These are phyloP conservation scores for Branchipolynoe longqiensis DNA, from an alignment of 2,888 invertebrate species.

Conservation along the genomic window DNA sequence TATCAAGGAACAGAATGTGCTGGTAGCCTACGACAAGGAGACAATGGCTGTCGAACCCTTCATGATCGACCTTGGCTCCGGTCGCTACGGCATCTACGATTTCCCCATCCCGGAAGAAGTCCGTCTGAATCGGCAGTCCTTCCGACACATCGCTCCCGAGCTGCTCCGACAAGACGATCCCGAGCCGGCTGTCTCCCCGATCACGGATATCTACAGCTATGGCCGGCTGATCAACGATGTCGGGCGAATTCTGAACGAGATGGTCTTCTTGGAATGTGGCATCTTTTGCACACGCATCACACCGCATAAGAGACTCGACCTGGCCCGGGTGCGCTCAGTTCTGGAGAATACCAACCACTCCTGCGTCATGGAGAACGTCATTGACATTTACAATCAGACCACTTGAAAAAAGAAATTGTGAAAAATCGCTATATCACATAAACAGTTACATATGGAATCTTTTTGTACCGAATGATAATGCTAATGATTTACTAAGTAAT, in stretches of 20 bases:
- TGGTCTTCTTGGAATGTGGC: conserved; percentile 30
- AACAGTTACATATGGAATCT: no score
- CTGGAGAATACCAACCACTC: conserved; percentile 17
- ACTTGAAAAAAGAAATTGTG: no score
- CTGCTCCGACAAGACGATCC: not conserved
- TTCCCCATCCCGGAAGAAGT: conserved; percentile 2
- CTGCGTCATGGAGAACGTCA: conserved; percentile 5
- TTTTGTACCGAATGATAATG: no score
- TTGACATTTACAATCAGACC: not conserved
- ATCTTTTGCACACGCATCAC: conserved; percentile 15
- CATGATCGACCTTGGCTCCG: conserved; percentile 32
- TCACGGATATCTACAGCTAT: conserved; percentile 28
- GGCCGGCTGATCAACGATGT: conserved; percentile 17
- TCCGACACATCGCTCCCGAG: conserved; percentile 21
- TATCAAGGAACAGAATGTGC: conserved; percentile 22
- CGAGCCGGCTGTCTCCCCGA: not conserved
- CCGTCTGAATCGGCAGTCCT: not conserved
- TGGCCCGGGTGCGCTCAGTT: not conserved
- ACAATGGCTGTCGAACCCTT: not conserved
- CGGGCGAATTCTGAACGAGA: not conserved
- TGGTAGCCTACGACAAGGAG: not conserved
- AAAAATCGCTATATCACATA: no score
- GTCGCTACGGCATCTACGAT: conserved; percentile 17
- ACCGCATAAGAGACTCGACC: not conserved
- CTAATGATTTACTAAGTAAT: no score